phyloP scores from a whole-genome alignment of 2,888 invertebrate genomes.

The Xiphydria camelus region DNA sequence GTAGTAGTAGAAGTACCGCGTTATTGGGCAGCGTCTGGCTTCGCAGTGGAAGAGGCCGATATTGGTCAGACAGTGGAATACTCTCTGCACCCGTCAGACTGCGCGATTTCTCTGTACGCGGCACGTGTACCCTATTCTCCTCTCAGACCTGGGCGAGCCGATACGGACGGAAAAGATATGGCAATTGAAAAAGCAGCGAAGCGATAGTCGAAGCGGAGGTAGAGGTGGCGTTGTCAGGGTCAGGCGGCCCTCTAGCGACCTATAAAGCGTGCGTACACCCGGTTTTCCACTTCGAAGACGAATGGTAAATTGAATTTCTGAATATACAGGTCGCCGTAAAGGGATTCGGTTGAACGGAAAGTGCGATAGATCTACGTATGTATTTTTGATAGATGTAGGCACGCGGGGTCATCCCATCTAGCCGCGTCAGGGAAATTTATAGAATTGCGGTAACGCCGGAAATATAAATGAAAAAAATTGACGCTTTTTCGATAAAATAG shows the following conservation, averaged over 20 bases:
- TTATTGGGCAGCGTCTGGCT: background rate
- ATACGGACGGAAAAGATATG: conserved; percentile 18
- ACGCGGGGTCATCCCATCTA: background rate
- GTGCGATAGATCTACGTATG: background rate
- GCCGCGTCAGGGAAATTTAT: too few relatives aligned
- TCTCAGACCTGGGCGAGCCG: background rate
- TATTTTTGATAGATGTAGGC: too few relatives aligned
- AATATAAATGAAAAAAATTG: too few relatives aligned
- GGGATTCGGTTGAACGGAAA: background rate
- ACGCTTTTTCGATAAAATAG: too few relatives aligned
- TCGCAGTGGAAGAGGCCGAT: conserved; percentile 37
- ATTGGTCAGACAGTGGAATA: conserved; percentile 43
- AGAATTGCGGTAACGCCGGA: too few relatives aligned
- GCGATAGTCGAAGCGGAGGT: conserved; percentile 29
- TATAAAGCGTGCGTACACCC: conserved; percentile 19
- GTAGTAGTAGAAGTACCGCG: background rate
- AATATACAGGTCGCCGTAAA: background rate
- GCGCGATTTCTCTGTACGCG: conserved; percentile 38
- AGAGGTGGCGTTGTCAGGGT: conserved; percentile 32
- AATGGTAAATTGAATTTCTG: conserved; percentile 30
- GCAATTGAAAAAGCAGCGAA: conserved; percentile 24
- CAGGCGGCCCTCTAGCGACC: conserved; percentile 21
- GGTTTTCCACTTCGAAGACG: conserved; percentile 16
- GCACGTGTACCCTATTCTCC: background rate
- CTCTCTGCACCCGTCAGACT: conserved; percentile 36